A percentile compares a stretch with the other conserved stretches of the same genome.
Evolutionary conservation across 2,888 invertebrate genomes (phyloP).

Genomic region (Euproctis similis): DNA sequence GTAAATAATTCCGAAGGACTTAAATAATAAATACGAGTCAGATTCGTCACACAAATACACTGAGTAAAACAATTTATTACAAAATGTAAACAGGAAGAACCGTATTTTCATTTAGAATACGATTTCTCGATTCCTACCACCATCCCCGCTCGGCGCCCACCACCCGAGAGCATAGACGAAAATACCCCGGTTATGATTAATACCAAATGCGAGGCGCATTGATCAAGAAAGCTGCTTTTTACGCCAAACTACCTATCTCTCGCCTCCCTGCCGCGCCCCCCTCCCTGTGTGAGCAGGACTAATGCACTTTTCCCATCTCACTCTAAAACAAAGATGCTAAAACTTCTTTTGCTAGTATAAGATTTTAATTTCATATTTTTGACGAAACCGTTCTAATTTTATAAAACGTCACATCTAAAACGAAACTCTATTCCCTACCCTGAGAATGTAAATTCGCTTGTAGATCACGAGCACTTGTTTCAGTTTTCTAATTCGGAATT

Average conservation of each 20-base stretch:
- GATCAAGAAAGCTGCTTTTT: slow-evolving; percentile 75
- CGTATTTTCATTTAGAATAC: slow-evolving; percentile 76
- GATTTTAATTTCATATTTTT: slow-evolving; percentile 77
- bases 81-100: slow-evolving; percentile 75
- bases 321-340: slow-evolving; percentile 77
- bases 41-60: slow-evolving; percentile 52
- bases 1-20: slow-evolving; percentile 11
- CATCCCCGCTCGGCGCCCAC: slow-evolving; percentile 25
- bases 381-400: slow-evolving; percentile 75
- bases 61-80: slow-evolving; percentile 74
- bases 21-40: slow-evolving; percentile 43
- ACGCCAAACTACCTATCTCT: slow-evolving; percentile 73
- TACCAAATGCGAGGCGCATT: slow-evolving; percentile 74
- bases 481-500: slow-evolving; percentile 73
- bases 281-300: slow-evolving; percentile 60
- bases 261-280: slow-evolving; percentile 40
- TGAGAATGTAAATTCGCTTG: slow-evolving; percentile 24
- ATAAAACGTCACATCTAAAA: slow-evolving; percentile 18
- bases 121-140: slow-evolving; percentile 51
- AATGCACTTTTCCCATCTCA: slow-evolving; percentile 68
- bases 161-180: slow-evolving; percentile 61
- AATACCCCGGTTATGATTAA: slow-evolving; percentile 76
- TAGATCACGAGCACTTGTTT: slow-evolving; percentile 47
- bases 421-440: slow-evolving; percentile 16
- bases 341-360: slow-evolving; percentile 77